Conservation (phyloP, 1,140 invertebrate species). For the Drosophila serrata region DNA sequence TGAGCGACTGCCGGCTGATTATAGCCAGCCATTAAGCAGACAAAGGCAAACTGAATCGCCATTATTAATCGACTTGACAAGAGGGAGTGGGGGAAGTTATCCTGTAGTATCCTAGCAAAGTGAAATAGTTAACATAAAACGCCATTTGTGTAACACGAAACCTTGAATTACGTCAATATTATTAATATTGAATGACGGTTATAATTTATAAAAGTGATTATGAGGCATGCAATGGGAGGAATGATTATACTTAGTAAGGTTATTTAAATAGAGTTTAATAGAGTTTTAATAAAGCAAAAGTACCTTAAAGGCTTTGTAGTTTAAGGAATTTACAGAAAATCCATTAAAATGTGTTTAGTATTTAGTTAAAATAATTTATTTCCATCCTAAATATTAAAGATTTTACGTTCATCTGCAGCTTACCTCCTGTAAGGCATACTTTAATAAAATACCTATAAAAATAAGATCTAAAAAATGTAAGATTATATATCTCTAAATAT, state of each 20-base stretch:
- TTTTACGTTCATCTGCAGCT: neutral
- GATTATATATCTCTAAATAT: too few species aligned
- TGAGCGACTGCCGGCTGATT: slow-evolving; percentile 27
- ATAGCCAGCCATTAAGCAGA: slow-evolving; percentile 31
- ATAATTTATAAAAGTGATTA: neutral
- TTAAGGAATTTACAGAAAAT: neutral
- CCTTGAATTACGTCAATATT: slow-evolving; percentile 2
- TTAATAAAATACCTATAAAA: neutral
- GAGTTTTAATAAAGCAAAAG: neutral
- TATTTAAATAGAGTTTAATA: neutral
- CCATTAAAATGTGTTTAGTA: neutral
- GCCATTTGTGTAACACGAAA: slow-evolving; percentile 3
- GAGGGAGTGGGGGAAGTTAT: neutral
- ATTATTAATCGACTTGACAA: slow-evolving; percentile 32
- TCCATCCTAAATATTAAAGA: neutral
- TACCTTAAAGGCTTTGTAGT: rapidly evolving
- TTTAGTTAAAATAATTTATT: neutral
- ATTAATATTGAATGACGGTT: slow-evolving; percentile 4
- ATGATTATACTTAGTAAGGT: neutral
- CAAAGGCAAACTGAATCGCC: slow-evolving; percentile 29
- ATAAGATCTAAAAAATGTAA: neutral
- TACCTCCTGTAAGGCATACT: neutral
- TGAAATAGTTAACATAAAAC: slow-evolving; percentile 4
- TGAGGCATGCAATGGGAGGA: neutral
- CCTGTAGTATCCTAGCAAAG: neutral